Evolutionary conservation across 2,888 invertebrate genomes (phyloP), one percentile per base, ranked within the genome.

Genomic region (Gibbula magus): DNA sequence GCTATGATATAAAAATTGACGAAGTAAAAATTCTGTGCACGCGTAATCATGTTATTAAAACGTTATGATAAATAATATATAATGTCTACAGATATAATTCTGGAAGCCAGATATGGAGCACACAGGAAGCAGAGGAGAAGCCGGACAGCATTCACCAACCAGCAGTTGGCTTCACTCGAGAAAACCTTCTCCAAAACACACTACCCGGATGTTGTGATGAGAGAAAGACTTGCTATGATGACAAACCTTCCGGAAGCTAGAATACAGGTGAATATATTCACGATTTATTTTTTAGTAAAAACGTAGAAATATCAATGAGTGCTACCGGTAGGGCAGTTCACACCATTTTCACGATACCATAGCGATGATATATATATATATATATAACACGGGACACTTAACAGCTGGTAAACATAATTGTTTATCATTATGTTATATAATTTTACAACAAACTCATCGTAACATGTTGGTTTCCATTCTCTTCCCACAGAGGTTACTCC

Each of bases 231-330:
- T 39, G 93, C 93, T 7, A 91, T 93, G 87, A 91, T 93, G 87
- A 94, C 93, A n/a, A 93, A 91, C 79, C 87, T 94, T 51, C 94
- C 94, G 4, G 94, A 94, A 86, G 93, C 93, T n/a, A 89, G 93
- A 84, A 94, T 94, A 80, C 94, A 94, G 91, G 93, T 29, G 22
- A 52, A 18, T 51, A 5, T 8, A 18, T 56, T 16, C 25, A 20
- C 35, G 20, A n/a, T 22, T 18, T 56, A 10, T 16, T 51, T n/a
- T 67, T 13, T 25, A 16, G 20, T 20, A 22, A 52, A n/a, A 1
- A 22, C 13, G 25, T 16, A n/a, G 29, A 29, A 20, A 5, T 3
- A 3, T 5, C 2, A 20, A 54, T 4, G 3, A 4, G n/a, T 5
- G 54, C 22, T 4, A 54, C 3, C 35, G 35, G 3, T 35, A 35